Percentiles rank a stretch among this genome's conserved stretches.
phyloP scores from a whole-genome alignment of 2,797 vertebrate genomes.

The Prionace glauca region DNA sequence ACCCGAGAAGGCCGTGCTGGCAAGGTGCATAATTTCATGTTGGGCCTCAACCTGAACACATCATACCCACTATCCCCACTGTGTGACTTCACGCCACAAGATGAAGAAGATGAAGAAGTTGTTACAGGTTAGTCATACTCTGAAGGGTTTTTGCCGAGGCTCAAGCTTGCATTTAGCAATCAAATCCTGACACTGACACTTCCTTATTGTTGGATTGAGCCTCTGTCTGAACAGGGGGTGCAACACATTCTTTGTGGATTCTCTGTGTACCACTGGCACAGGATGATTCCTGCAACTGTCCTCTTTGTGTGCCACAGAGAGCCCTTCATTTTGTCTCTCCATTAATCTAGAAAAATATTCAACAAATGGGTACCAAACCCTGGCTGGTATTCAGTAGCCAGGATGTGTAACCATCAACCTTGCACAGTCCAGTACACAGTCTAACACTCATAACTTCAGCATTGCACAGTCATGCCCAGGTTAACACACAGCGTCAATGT shows the following conservation, averaged over 20 bases:
- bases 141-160: neutral
- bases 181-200: neutral
- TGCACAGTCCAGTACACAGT: neutral
- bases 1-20: conserved; percentile 90
- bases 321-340: too few species aligned
- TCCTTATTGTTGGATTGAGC: neutral
- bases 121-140: conserved; percentile 69
- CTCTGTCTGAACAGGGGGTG: neutral
- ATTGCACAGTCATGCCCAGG: neutral
- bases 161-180: neutral
- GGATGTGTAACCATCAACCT: neutral
- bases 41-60: conserved; percentile 88
- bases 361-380: neutral
- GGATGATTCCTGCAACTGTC: too few species aligned
- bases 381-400: neutral
- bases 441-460: neutral
- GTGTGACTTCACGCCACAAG: conserved; percentile 50
- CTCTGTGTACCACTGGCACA: too few species aligned
- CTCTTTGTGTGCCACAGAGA: too few species aligned
- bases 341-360: neutral
- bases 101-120: conserved; percentile 65
- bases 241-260: too few species aligned
- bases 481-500: neutral
- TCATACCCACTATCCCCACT: conserved; percentile 70
- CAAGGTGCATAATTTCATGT: conserved; percentile 98